Conservation (phyloP, 1,140 invertebrate genomes). For the Sarcophaga peregrina region DNA sequence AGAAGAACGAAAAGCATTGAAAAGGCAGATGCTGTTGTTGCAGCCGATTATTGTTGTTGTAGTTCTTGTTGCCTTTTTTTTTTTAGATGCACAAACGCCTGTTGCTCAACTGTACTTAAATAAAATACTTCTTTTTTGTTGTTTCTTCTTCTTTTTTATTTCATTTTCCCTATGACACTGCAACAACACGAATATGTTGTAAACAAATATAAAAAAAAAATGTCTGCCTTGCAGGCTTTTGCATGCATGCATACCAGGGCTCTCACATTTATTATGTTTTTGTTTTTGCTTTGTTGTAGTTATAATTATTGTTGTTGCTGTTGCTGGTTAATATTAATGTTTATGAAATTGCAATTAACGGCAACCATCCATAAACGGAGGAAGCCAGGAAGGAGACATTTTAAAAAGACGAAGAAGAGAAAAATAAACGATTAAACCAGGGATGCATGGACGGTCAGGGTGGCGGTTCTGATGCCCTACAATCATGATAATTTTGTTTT, state of each 20-base stretch:
- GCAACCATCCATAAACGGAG: background rate
- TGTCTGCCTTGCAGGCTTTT: too few species aligned
- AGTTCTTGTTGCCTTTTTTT: background rate
- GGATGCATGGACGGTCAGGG: too few species aligned
- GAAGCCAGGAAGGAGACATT: too few species aligned
- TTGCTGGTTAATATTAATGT: too few species aligned
- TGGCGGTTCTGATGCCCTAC: too few species aligned
- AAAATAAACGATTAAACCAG: too few species aligned
- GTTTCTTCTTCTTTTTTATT: background rate
- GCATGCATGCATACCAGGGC: too few species aligned
- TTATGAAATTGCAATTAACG: slow-evolving; percentile 12
- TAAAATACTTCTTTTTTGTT: slow-evolving; percentile 1
- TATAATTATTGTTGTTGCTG: too few species aligned
- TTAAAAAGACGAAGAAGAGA: too few species aligned
- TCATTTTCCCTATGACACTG: slow-evolving; percentile 16
- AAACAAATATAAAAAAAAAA: background rate
- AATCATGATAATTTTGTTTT: too few species aligned
- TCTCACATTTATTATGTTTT: too few species aligned
- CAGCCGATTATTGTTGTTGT: background rate
- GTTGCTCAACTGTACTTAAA: slow-evolving; percentile 38
- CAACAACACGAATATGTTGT: background rate
- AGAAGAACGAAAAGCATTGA: background rate
- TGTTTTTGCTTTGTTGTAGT: too few species aligned
- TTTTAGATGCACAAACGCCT: slow-evolving; percentile 15
- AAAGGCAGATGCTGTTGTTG: slow-evolving; percentile 33